A percentile compares a stretch with the other conserved stretches of the same genome.
These are phyloP conservation scores for Aplysina aerophoba DNA, from an alignment of 37 sponge, comb jelly and placozoan species.

Conservation along the genomic window DNA sequence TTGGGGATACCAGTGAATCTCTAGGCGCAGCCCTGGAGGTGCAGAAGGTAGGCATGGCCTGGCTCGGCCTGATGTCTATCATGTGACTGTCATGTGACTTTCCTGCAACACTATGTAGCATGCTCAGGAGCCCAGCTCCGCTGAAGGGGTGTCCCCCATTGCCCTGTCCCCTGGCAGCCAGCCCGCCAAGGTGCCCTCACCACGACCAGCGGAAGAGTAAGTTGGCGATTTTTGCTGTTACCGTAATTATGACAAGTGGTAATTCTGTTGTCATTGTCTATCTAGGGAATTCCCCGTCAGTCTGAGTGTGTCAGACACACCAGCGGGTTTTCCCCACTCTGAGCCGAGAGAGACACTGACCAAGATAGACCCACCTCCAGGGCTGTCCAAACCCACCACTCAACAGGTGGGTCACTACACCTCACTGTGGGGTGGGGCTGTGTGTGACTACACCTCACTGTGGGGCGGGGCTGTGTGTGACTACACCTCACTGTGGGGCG, in stretches of 20 bases:
- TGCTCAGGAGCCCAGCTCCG: no score
- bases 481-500: background rate
- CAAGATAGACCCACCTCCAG: conserved; percentile 31
- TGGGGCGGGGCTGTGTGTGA: background rate
- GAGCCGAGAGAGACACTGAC: background rate
- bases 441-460: background rate
- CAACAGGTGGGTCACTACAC: conserved; percentile 34
- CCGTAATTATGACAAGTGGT: no score
- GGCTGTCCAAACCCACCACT: background rate
- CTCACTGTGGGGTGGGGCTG: background rate
- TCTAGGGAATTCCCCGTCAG: conserved; percentile 20
- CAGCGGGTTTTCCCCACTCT: background rate
- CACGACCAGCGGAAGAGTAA: background rate
- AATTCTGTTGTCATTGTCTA: background rate
- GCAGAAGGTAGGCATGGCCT: no score
- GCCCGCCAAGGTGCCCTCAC: background rate
- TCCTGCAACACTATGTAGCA: no score
- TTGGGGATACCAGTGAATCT: conserved; percentile 6
- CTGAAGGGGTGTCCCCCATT: no score
- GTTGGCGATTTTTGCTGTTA: background rate
- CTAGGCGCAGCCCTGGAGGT: no score
- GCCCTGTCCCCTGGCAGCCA: no score
- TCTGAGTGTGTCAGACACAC: conserved; percentile 1
- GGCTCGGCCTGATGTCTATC: no score
- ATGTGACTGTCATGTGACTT: no score